Base-by-base conservation (phyloP, 64 coral and sea anemone species). In the Porites lutea region DNA sequence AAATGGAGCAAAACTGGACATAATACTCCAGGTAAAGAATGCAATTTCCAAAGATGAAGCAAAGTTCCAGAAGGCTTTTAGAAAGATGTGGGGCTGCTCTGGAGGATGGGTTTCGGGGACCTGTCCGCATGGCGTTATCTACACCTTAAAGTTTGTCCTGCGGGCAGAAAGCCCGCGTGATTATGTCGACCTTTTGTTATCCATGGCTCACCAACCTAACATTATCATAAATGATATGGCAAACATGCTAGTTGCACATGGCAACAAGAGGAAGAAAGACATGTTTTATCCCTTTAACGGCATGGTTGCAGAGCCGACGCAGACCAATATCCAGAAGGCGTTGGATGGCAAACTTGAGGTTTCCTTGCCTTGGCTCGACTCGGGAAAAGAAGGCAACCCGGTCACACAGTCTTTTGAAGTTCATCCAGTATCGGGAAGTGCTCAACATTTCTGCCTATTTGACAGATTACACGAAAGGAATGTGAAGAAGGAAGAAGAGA, bases 11-110 rank as follows among this genome's bases (percentile, higher is more conserved):
- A 92, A 95, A 82, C 62, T 95, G 2, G 88, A 95, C 21, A 70
- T 79, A 5, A 90, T 95, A 10, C 49, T 95, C 14, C 49, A 82
- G 14, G 64, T 88, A 5, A 54, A 54, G 51, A 55, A 73, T 18
- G 86, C 83, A 49, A 93, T 93, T 52, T 70, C 52, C 14, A 93
- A 93, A 54, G 71, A 93, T 14, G 78, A 93, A 50, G 53, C 55
- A 6, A 93, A 93, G 46, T 93, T 93, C 47, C 74, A 74, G 20
- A 93, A 88, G 79, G 92, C 86, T 0, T 88, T 93, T 59, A 82
- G 6, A 11, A 88, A 88, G 52, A 20, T 88, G 9, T 93, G 86
- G 92, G 85, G 55, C 12, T 75, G 86, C 15, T 94, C 27, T 37
- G 27, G 27, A 37, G 86, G 43, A 57, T 87, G 27, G 92, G 86